A percentile compares a stretch with the other conserved stretches of the same genome.
These are phyloP conservation scores for Creontiades dilutus DNA, from an alignment of 2,888 invertebrate species.

Conservation along the genomic window DNA sequence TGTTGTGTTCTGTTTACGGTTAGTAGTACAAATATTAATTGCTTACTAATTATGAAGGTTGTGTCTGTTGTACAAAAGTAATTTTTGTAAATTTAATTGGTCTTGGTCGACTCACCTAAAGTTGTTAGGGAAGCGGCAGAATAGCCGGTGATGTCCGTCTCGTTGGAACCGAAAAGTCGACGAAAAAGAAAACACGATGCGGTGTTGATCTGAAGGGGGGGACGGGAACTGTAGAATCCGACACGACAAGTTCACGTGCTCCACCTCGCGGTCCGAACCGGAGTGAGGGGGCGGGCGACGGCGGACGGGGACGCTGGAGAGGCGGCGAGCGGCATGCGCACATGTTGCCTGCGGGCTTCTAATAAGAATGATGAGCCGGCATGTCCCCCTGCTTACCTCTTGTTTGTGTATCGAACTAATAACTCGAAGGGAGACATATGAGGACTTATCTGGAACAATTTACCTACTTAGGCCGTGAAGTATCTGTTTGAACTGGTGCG, in stretches of 20 bases:
- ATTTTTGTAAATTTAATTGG: background rate
- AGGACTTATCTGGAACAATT: too few relatives aligned
- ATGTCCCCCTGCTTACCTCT: background rate
- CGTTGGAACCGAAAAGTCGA: background rate
- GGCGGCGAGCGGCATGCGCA: conserved; percentile 2
- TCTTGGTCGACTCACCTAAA: background rate
- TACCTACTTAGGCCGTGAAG: too few relatives aligned
- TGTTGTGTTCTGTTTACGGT: too few relatives aligned
- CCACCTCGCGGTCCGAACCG: conserved; percentile 49
- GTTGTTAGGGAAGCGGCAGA: background rate
- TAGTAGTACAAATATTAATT: too few relatives aligned
- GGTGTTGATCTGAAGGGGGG: background rate
- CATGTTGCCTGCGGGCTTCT: background rate
- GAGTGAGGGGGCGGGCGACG: conserved; percentile 44
- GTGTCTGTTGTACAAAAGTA: too few relatives aligned
- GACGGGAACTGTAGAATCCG: background rate
- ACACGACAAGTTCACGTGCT: conserved; percentile 48
- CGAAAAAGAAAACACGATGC: background rate
- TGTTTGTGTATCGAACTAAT: background rate
- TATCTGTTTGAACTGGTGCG: too few relatives aligned
- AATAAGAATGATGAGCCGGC: conserved; percentile 12
- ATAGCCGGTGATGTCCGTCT: background rate
- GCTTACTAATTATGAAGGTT: too few relatives aligned
- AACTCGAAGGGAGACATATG: background rate
- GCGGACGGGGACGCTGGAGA: background rate